phyloP scores from a whole-genome alignment of 2,113 vertebrate species.

The Lampris megalopsis region DNA sequence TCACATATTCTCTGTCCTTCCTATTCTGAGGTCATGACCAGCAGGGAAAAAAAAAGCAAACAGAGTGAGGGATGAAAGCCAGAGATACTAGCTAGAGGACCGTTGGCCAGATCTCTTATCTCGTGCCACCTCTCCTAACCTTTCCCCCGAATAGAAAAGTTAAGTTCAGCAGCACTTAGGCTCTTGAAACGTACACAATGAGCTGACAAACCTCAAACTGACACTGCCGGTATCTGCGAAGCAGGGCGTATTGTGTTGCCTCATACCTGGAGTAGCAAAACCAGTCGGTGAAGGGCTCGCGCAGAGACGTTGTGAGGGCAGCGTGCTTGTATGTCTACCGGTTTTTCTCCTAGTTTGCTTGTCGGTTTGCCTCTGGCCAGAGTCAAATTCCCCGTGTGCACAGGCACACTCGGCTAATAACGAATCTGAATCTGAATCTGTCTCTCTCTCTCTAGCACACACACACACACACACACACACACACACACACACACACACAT shows the following conservation, averaged over 20 bases:
- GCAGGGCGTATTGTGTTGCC: neutral
- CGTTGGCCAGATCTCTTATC: conserved; percentile 63
- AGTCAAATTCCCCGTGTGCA: no score
- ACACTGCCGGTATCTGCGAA: neutral
- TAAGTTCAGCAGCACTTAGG: conserved; percentile 35
- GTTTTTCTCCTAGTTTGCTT: neutral
- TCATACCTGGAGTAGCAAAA: neutral
- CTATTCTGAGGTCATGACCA: conserved; percentile 47
- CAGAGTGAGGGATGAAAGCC: conserved; percentile 50
- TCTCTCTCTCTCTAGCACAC: no score
- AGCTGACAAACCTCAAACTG: conserved; percentile 43
- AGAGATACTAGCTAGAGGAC: conserved; percentile 37
- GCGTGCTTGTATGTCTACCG: neutral
- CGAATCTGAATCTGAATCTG: no score
- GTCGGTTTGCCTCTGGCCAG: neutral
- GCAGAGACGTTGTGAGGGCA: neutral
- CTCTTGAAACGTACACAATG: neutral
- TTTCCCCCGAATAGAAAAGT: conserved; percentile 42
- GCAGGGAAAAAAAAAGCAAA: conserved; percentile 40
- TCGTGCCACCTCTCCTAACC: conserved; percentile 25
- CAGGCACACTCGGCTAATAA: no score
- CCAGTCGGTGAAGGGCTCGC: neutral
- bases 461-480: neutral
- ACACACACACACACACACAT: conserved; percentile 35
- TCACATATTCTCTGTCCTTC: conserved; percentile 19